Conservation (phyloP, 2,113 vertebrate genomes). For the Madoqua kirkii region DNA sequence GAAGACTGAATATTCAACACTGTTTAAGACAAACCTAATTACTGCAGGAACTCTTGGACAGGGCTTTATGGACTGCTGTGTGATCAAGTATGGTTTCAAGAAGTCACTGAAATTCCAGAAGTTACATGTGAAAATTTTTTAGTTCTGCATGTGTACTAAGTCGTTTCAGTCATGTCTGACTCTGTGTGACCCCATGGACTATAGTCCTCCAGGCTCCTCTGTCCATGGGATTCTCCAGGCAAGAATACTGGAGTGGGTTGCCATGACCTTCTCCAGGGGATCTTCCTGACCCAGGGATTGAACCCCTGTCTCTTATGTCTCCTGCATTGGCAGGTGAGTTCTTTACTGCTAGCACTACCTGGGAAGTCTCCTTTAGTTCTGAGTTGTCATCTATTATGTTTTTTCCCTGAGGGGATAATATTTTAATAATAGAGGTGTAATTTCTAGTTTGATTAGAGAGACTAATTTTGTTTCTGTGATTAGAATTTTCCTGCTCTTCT, state of each 20-base stretch:
- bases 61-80: background rate
- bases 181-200: background rate
- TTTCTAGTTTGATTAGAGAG: background rate
- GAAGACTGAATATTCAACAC: background rate
- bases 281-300: background rate
- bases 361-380: background rate
- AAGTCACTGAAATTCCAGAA: background rate
- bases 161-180: background rate
- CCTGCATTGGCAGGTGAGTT: background rate
- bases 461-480: background rate
- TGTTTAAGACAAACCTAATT: background rate
- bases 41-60: background rate
- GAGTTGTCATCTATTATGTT: background rate
- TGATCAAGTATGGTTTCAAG: background rate
- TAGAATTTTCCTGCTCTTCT: background rate
- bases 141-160: background rate
- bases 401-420: background rate
- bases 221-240: background rate
- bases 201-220: background rate
- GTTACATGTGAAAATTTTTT: background rate
- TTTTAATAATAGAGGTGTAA: background rate
- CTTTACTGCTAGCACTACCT: background rate
- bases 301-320: background rate
- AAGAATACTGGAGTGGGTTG: background rate
- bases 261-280: background rate